These are phyloP conservation scores for Kryptolebias marmoratus DNA, from an alignment of 2,113 vertebrate species.

Conservation along the genomic window DNA sequence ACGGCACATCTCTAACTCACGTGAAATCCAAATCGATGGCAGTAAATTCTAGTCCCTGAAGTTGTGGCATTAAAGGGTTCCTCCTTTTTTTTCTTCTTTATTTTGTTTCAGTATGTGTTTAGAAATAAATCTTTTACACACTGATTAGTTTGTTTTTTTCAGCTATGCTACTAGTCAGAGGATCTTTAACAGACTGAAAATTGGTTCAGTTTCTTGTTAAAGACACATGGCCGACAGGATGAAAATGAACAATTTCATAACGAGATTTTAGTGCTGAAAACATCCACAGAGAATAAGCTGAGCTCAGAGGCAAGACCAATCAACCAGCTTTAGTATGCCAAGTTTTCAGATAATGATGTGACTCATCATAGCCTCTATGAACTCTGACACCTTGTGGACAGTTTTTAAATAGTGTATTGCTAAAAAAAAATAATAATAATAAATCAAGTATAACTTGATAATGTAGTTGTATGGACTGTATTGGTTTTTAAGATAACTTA, in stretches of 20 bases:
- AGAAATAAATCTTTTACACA: conserved; percentile 3
- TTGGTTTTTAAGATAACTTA: conserved; percentile 1
- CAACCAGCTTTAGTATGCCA: background rate
- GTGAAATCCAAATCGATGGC: conserved; percentile 56
- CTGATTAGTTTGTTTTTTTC: background rate
- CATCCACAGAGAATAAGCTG: background rate
- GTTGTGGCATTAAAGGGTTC: conserved; percentile 21
- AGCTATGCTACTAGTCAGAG: background rate
- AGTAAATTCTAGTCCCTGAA: conserved; percentile 25
- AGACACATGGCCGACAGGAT: background rate
- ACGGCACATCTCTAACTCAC: conserved; percentile 37
- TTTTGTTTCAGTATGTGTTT: background rate
- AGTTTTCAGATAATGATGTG: conserved; percentile 43
- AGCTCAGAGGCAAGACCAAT: conserved; percentile 5
- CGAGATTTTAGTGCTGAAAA: conserved; percentile 16
- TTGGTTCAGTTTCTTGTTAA: background rate
- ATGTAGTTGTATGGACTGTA: conserved; percentile 14
- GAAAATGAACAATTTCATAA: conserved; percentile 5
- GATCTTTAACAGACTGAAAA: conserved; percentile 10
- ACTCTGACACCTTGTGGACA: conserved; percentile 12
- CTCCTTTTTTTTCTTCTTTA: conserved; percentile 14
- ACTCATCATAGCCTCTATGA: conserved; percentile 28
- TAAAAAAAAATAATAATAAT: background rate
- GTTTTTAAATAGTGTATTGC: conserved; percentile 23
- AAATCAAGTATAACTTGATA: conserved; percentile 20